Conservation (phyloP, 1,140 invertebrate genomes). For the Periplaneta americana region DNA sequence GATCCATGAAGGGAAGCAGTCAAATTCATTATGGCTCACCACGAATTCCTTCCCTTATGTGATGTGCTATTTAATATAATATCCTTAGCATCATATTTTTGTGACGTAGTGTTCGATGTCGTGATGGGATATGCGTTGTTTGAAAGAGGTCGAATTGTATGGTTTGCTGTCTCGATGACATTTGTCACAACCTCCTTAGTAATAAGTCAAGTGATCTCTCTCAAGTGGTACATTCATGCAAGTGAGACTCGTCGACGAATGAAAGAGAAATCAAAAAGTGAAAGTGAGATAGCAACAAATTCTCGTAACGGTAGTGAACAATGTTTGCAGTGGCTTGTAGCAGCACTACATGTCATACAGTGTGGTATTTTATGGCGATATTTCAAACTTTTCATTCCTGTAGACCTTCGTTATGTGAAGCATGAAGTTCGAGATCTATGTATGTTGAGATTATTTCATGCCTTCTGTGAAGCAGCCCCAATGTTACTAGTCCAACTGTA, state of each 20-base stretch:
- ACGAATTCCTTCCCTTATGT: conserved; percentile 78
- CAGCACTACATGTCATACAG: conserved; percentile 68
- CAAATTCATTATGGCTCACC: conserved; percentile 17
- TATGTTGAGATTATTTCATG: conserved; percentile 77
- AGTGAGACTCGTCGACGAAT: conserved; percentile 16
- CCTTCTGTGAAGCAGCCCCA: conserved; percentile 80
- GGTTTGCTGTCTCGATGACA: conserved; percentile 57
- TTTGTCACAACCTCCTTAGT: conserved; percentile 65
- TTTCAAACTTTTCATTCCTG: conserved; percentile 78
- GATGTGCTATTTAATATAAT: conserved; percentile 89
- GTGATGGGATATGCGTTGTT: conserved; percentile 78
- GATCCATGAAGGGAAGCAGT: not conserved
- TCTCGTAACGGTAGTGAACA: conserved; percentile 10
- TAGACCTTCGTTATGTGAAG: conserved; percentile 76
- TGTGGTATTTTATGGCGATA: conserved; percentile 86
- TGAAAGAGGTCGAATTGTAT: conserved; percentile 49
- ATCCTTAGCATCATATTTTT: conserved; percentile 85
- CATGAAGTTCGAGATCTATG: conserved; percentile 69
- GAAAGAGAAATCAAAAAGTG: conserved; percentile 18
- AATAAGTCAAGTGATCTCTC: conserved; percentile 59
- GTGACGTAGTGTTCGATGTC: conserved; percentile 84
- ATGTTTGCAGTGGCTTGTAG: conserved; percentile 23
- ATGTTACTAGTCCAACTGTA: conserved; percentile 81
- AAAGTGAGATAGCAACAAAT: conserved; percentile 18
- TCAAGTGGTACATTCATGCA: conserved; percentile 38